A percentile compares a stretch with the other conserved stretches of the same genome.
Evolutionary conservation across 2,113 vertebrate genomes (phyloP).

Genomic region (Azemiops feae): DNA sequence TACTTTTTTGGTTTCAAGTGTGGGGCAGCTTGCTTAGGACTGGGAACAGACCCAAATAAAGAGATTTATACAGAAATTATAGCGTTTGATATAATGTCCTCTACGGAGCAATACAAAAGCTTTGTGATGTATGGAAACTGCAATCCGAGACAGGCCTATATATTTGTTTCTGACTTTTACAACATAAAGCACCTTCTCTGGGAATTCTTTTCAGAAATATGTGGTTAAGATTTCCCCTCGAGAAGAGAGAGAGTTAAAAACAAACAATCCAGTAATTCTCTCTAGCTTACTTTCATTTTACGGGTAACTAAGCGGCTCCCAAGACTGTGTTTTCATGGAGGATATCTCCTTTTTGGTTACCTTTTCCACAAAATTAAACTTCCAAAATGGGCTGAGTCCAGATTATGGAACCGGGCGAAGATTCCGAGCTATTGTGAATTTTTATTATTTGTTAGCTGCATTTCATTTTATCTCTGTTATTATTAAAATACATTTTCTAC

Average conservation of each 20-base stretch:
- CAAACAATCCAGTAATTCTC: neutral
- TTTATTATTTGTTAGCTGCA: neutral
- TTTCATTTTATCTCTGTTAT: neutral
- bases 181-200: slow-evolving; percentile 21
- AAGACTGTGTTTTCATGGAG: neutral
- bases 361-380: neutral
- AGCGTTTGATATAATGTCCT: neutral
- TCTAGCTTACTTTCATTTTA: neutral
- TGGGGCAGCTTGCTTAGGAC: neutral
- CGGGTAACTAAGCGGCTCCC: neutral
- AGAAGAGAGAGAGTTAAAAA: slow-evolving; percentile 34
- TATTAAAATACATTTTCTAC: neutral
- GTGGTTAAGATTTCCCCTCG: slow-evolving; percentile 49
- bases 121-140: slow-evolving; percentile 25
- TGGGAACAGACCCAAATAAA: neutral
- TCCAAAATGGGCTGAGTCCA: neutral
- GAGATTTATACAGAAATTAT: neutral
- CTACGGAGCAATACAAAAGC: neutral
- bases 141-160: neutral
- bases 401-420: neutral
- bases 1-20: neutral
- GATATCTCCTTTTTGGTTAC: accelerated
- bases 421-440: neutral
- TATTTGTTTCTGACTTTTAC: slow-evolving; percentile 28
- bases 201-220: slow-evolving; percentile 50